Evolutionary conservation across 2,113 vertebrate genomes (phyloP).

Genomic region (Morphnarchus princeps): DNA sequence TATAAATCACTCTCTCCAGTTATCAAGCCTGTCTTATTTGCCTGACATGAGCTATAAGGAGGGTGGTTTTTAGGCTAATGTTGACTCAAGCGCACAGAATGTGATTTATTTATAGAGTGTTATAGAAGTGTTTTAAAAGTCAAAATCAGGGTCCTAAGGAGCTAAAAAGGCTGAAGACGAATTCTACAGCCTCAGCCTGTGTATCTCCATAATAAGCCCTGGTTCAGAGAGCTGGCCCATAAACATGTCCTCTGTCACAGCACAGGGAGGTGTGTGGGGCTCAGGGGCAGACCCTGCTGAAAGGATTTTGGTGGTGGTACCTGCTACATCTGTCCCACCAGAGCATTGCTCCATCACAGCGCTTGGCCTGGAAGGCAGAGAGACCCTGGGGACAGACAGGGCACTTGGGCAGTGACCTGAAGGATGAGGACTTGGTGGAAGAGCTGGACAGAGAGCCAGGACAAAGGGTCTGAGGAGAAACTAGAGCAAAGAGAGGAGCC

Average conservation of each 20-base stretch:
- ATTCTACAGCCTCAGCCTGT: not conserved
- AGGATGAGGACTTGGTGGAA: not conserved
- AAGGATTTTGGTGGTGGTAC: not conserved
- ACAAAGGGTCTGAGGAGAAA: not conserved
- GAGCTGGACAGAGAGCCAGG: not conserved
- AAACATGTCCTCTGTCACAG: fast-evolving
- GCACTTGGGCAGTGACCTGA: not conserved
- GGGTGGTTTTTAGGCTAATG: constrained; percentile 21
- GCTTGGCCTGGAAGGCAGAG: not conserved
- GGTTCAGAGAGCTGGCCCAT: not conserved
- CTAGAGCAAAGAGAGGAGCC: not conserved
- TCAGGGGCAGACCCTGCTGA: not conserved
- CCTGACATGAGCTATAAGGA: constrained; percentile 39
- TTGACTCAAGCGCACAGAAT: constrained; percentile 32
- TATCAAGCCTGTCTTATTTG: constrained; percentile 45
- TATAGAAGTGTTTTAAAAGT: not conserved
- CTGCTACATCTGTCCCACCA: fast-evolving
- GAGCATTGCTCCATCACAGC: not conserved
- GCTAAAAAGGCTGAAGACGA: not conserved
- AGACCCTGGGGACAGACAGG: not conserved
- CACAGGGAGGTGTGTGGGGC: not conserved
- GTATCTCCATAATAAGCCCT: not conserved
- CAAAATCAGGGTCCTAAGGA: not conserved
- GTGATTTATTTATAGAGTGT: constrained; percentile 35
- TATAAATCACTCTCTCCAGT: constrained; percentile 44